phyloP scores from a whole-genome alignment of 2,113 vertebrate genomes.

The Parotia lawesii region DNA sequence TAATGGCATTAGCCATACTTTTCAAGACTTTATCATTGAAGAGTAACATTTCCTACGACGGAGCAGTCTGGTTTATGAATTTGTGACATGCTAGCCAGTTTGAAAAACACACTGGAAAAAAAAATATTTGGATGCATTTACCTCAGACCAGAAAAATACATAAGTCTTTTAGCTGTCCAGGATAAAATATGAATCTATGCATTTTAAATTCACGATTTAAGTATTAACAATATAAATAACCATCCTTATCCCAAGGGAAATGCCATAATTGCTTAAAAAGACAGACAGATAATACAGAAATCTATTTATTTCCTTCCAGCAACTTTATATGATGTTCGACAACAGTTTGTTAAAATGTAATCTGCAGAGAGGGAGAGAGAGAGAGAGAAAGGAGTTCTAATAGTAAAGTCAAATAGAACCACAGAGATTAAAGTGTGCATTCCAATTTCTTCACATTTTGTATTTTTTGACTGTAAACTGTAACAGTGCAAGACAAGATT shows the following conservation, averaged over 20 bases:
- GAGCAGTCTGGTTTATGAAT: neutral
- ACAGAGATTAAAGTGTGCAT: accelerated
- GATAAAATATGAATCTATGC: neutral
- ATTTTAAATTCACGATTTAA: neutral
- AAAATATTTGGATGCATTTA: neutral
- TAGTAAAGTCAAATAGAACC: neutral
- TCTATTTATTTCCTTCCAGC: neutral
- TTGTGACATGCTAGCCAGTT: neutral
- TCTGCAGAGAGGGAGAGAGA: neutral
- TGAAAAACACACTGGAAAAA: neutral
- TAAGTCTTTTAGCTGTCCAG: neutral
- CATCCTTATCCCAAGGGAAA: neutral
- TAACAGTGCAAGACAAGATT: neutral
- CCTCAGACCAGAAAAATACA: neutral
- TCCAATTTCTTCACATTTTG: neutral
- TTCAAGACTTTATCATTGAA: neutral
- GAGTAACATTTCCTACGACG: neutral
- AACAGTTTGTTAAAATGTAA: neutral
- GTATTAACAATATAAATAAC: neutral
- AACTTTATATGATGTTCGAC: neutral
- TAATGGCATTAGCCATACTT: neutral
- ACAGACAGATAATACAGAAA: neutral
- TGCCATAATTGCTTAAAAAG: neutral
- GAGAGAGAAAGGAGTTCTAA: neutral
- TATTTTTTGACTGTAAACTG: neutral